Percentiles rank a stretch among this genome's conserved stretches.
phyloP scores from a whole-genome alignment of 2,888 invertebrate genomes.

The Drosophila lacicola region DNA sequence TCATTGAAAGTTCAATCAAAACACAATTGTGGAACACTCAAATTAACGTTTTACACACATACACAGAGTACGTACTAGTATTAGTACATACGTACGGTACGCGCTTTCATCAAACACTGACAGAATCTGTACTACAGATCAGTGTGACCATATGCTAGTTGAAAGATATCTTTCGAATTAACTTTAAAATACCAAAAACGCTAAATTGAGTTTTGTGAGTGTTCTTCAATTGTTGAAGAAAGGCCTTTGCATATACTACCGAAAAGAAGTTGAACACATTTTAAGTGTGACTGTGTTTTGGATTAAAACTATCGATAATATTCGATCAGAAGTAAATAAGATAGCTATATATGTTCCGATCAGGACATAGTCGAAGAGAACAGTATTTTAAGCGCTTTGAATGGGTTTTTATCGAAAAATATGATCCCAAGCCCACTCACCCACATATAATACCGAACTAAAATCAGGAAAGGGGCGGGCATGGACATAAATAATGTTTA shows the following conservation, averaged over 20 bases:
- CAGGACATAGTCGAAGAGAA: no score
- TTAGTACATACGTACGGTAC: conserved; percentile 4
- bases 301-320: no score
- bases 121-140: conserved; percentile 5
- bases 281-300: no score
- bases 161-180: neutral
- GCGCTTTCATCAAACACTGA: conserved; percentile 24
- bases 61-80: neutral
- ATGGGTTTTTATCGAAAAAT: no score
- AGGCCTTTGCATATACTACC: no score
- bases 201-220: neutral
- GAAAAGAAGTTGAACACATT: no score
- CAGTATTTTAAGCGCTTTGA: no score
- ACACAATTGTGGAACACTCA: conserved; percentile 3
- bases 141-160: conserved; percentile 28
- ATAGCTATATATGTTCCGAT: no score
- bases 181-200: conserved; percentile 9
- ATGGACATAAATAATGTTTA: conserved; percentile 50
- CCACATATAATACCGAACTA: no score
- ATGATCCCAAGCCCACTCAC: no score
- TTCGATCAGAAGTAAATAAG: no score
- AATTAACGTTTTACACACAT: conserved; percentile 4
- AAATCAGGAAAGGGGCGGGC: neutral
- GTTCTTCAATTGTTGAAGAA: neutral
- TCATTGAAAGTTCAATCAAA: conserved; percentile 36